Evolutionary conservation across 2,797 vertebrate genomes (phyloP).

Genomic region (Synaphobranchus kaupii): DNA sequence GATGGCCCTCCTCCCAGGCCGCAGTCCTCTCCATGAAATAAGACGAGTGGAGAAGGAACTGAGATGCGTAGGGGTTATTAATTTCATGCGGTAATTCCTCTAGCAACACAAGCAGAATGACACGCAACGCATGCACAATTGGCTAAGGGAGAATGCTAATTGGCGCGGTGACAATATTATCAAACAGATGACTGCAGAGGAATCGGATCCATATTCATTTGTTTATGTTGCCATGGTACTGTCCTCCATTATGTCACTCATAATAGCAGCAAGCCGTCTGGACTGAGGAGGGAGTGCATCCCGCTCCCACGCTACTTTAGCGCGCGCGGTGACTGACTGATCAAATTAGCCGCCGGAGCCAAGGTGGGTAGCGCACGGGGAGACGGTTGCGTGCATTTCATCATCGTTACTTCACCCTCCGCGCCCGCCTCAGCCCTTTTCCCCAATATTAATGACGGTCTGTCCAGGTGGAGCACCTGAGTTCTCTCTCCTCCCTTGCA

Average conservation of each 20-base stretch:
- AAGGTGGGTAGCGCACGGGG: neutral
- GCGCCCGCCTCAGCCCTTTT: neutral
- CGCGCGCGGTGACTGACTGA: neutral
- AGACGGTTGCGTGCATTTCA: neutral
- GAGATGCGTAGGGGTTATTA: neutral
- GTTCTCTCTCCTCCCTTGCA: neutral
- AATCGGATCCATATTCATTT: neutral
- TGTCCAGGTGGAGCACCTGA: neutral
- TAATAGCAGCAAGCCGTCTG: neutral
- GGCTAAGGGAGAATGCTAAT: neutral
- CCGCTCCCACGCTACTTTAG: neutral
- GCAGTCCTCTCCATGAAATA: neutral
- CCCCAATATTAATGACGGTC: neutral
- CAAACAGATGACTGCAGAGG: neutral
- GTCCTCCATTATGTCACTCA: neutral
- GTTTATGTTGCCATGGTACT: neutral
- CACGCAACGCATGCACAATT: neutral
- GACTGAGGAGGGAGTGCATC: neutral
- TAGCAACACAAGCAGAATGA: neutral
- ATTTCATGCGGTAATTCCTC: neutral
- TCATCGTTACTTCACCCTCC: conserved; percentile 11
- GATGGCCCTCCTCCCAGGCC: neutral
- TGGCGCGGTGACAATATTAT: neutral
- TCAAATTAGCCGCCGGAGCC: neutral
- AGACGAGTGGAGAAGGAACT: neutral